Conservation (phyloP, 2,797 vertebrate genomes). For the Glyptemys insculpta region DNA sequence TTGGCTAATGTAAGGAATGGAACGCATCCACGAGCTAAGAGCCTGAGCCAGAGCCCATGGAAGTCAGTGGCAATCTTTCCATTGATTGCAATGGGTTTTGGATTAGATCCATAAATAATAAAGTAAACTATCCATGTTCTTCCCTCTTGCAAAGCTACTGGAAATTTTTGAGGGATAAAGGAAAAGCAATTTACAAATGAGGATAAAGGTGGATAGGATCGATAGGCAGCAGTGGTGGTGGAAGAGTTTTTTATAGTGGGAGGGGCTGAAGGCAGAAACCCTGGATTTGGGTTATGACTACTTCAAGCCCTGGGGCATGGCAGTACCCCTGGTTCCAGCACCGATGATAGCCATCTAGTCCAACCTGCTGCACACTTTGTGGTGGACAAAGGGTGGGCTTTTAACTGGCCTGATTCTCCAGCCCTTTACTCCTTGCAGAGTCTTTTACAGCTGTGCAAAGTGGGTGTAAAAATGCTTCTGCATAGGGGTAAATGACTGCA, state of each 20-base stretch:
- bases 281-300: too few relatives aligned
- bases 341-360: accelerated
- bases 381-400: neutral
- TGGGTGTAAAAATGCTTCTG: neutral
- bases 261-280: too few relatives aligned
- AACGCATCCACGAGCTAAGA: neutral
- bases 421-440: neutral
- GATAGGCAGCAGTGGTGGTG: accelerated
- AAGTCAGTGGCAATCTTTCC: neutral
- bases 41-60: neutral
- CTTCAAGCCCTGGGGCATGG: too few relatives aligned
- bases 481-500: neutral
- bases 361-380: neutral
- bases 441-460: neutral
- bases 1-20: neutral
- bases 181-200: neutral
- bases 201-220: neutral
- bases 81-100: neutral
- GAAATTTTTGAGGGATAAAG: accelerated
- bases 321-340: too few relatives aligned
- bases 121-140: too few relatives aligned
- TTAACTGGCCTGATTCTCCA: accelerated
- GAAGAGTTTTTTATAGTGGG: too few relatives aligned
- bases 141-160: neutral
- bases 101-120: neutral